These are phyloP conservation scores for Larimichthys polyactis DNA, from an alignment of 2,113 vertebrate species.

Conservation along the genomic window DNA sequence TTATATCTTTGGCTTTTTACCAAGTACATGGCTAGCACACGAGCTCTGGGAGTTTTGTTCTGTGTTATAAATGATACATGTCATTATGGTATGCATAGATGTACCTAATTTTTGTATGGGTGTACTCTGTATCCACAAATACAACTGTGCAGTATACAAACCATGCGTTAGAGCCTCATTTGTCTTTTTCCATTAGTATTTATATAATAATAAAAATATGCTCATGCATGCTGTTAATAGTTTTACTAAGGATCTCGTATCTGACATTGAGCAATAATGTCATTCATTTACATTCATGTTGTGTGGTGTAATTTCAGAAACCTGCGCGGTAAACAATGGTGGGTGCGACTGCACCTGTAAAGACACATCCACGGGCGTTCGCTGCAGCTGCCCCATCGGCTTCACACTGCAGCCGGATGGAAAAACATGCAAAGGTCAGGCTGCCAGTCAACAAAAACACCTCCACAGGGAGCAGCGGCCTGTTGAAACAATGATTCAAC, in stretches of 20 bases:
- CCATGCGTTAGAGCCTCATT: neutral
- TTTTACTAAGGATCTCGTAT: conserved; percentile 15
- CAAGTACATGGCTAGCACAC: neutral
- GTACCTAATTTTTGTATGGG: neutral
- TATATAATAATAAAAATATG: neutral
- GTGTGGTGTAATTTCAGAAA: conserved; percentile 86
- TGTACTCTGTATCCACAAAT: neutral
- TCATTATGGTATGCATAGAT: neutral
- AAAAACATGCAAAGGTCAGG: conserved; percentile 96
- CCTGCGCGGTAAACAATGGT: conserved; percentile 95
- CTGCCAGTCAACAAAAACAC: neutral
- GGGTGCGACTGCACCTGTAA: conserved; percentile 98
- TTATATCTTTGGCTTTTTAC: conserved; percentile 29
- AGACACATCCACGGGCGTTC: conserved; percentile 96
- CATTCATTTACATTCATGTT: neutral
- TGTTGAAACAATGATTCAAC: neutral
- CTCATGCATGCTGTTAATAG: too few relatives aligned
- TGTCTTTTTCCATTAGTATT: neutral
- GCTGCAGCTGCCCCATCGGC: conserved; percentile 95
- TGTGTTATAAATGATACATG: neutral
- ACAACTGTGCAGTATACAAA: neutral
- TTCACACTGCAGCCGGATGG: conserved; percentile 95
- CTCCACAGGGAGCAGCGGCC: neutral
- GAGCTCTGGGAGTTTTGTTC: neutral
- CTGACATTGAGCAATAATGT: neutral